Evolutionary conservation across 2,113 vertebrate genomes (phyloP), one percentile per base, ranked within the genome.

Genomic region (Istiophorus platypterus): DNA sequence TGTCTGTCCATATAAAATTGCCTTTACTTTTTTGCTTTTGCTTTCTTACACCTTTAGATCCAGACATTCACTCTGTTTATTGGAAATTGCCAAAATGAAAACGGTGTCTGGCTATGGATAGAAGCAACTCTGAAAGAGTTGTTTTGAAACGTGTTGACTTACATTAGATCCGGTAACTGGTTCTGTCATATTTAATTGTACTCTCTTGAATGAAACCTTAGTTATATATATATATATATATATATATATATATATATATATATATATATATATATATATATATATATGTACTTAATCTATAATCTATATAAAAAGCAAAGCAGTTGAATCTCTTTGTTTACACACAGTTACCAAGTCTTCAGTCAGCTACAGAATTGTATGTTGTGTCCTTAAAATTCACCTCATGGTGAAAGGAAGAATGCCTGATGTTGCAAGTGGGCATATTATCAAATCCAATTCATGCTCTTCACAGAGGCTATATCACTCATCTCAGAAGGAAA

Each of bases 71-170:
- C 45, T 67, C 12, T 62, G 1, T 24, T 77, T 4, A 7, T 26
- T 24, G 52, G 20, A 22, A n/a, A 24, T 51, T 81, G 39, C 12
- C 39, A 59, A 70, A 74, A 51, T 41, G 17, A 59, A 52, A 75
- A 31, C 1, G 10, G 8, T 34, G 34, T 27, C 27, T 1, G 10
- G 39, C 4, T 34, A 2, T 27, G 10, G 4, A 63, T 27, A 37
- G 18, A 14, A 17, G 12, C 15, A 26, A 27, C 24, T 26, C 13
- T 51, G 24, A 52, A 2, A n/a, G 12, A 47, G 37, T 11, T 37
- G 51, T 63, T 70, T 15, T n/a, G 49, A 42, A 59, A n/a, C 14
- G 15, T 14, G 9, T 39, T 9, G 63, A 11, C 37, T 24, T 54
- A 52, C 47, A 13, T 22, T 42, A 31, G 20, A n/a, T 31, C 31